Conservation (phyloP, 2,113 vertebrate species). For the Oreochromis aureus region DNA sequence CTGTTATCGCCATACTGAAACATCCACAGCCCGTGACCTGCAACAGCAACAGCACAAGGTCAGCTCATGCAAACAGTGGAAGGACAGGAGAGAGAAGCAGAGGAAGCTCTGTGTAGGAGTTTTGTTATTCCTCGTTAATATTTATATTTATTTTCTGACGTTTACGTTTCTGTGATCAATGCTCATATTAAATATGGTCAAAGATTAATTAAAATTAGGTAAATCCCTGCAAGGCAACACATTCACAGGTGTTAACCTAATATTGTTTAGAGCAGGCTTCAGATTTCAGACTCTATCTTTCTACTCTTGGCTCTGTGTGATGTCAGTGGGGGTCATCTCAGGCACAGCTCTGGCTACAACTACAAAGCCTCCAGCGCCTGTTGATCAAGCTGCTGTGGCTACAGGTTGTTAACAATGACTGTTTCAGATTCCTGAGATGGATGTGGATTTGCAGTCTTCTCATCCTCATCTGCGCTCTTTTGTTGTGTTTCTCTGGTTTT, state of each 20-base stretch:
- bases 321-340: background rate
- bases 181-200: background rate
- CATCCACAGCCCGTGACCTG: constrained; percentile 93
- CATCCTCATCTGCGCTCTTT: background rate
- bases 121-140: background rate
- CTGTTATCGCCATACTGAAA: constrained; percentile 85
- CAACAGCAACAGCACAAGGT: constrained; percentile 39
- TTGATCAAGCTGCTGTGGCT: background rate
- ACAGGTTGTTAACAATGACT: background rate
- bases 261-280: background rate
- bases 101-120: background rate
- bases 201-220: background rate
- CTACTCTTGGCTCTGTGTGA: background rate
- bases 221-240: background rate
- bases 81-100: background rate
- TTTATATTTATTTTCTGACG: background rate
- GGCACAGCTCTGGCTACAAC: background rate
- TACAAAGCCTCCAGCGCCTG: background rate
- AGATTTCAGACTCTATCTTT: background rate
- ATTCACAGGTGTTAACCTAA: background rate
- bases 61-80: constrained; percentile 6
- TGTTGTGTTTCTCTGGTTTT: background rate
- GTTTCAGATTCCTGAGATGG: background rate
- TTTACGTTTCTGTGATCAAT: background rate
- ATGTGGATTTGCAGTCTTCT: background rate